Percentiles rank a stretch among this genome's conserved stretches.
phyloP scores from a whole-genome alignment of 92 coral and sea anemone species.

The Pocillopora meandrina region DNA sequence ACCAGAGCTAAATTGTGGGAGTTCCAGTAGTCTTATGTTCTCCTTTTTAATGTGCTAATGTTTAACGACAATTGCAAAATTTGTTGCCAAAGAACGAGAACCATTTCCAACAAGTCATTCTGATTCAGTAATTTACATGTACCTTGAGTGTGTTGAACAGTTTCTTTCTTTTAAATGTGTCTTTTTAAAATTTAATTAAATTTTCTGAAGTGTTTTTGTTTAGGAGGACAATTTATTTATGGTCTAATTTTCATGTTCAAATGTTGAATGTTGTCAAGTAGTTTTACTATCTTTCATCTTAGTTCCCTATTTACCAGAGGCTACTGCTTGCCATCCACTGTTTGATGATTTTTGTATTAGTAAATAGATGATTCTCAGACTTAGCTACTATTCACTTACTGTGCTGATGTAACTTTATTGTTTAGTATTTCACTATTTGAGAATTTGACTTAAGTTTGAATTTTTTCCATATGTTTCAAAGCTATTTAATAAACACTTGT shows the following conservation, averaged over 20 bases:
- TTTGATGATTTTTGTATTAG: no score
- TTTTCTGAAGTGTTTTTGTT: no score
- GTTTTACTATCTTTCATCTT: no score
- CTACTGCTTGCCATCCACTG: no score
- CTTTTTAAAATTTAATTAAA: no score
- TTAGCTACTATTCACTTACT: background rate
- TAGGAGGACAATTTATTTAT: no score
- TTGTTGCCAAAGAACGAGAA: background rate
- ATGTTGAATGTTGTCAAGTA: no score
- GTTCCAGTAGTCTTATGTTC: background rate
- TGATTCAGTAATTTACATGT: background rate
- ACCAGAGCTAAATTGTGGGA: background rate
- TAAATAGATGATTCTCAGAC: no score
- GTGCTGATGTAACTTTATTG: background rate
- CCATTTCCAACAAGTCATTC: background rate
- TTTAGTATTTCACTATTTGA: background rate
- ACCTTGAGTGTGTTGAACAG: background rate
- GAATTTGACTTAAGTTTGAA: background rate
- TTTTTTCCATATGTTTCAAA: background rate
- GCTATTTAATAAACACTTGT: slow-evolving; percentile 5
- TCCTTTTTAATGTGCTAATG: background rate
- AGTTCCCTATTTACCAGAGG: no score
- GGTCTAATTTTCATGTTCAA: no score
- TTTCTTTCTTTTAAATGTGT: background rate
- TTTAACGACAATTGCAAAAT: background rate